Evolutionary conservation across 2,113 vertebrate species (phyloP), one percentile per base, ranked within the genome.

Genomic region (Anarhynchus alexandrinus): DNA sequence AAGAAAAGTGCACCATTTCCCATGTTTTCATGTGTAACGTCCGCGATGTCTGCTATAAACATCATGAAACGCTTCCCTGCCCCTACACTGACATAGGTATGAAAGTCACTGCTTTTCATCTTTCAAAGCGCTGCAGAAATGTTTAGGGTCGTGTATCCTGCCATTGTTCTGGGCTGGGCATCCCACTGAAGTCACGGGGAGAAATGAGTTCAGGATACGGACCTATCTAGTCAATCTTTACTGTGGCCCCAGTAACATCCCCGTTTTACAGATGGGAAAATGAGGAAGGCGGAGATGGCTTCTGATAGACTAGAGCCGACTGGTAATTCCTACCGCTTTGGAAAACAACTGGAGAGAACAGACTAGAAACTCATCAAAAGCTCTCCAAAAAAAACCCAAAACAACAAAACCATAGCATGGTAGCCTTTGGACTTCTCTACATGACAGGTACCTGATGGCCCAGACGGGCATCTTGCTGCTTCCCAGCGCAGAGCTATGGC

Each of bases 81-180:
- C 84, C 55, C 92, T 88, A 9, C 69, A 38, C 64, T 88, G 80
- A 88, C 87, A 93, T 82, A 78, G 95, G 97, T 96, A 92, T 26
- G 80, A 14, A 62, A 92, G 15, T 5, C 57, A 19, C 51, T 1
- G 58, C 95, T 89, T 89, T 96, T 96, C 86, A 93, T 93, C 94
- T 95, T 96, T 84, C 52, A 69, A 83, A 82, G 87, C 55, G 4
- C 86, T 74, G 91, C 77, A 93, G 87, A 82, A 91, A 88, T 92
- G 92, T 95, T 92, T 84, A 93, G 82, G 94, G 93, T 91, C 74
- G 5, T 91, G 89, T 96, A 97, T 97, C 97, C 97, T 97, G 97
- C 82, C 95, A 97, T 97, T 97, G 97, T 97, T 95, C 95, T 96
- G 82, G 78, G 78, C 94, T 96, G 97, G 95, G 90, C 97, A 97